phyloP scores from a whole-genome alignment of 2,797 vertebrate genomes.

The Morelia viridis region DNA sequence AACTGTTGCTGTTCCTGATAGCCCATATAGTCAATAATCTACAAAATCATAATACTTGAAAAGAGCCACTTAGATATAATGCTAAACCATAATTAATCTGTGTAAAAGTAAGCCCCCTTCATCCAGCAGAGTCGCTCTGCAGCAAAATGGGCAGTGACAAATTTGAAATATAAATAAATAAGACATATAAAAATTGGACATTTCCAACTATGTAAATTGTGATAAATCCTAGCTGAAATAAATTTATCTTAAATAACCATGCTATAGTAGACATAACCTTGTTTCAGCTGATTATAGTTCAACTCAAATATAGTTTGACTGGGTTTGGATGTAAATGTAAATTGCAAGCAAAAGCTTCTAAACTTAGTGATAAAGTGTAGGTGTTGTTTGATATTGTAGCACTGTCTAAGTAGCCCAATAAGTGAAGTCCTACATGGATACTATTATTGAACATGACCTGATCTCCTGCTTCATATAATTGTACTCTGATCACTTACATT shows the following conservation, averaged over 20 bases:
- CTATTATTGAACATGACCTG: no score
- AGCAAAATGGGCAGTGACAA: no score
- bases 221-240: neutral
- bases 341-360: neutral
- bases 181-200: neutral
- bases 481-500: neutral
- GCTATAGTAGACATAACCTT: neutral
- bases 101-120: neutral
- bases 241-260: neutral
- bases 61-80: neutral
- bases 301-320: neutral
- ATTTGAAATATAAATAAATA: no score
- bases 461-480: neutral
- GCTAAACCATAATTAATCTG: neutral
- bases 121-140: neutral
- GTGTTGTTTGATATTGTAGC: neutral
- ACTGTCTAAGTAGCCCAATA: neutral
- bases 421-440: neutral
- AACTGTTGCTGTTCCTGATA: neutral
- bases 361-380: neutral
- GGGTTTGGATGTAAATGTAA: neutral
- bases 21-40: neutral
- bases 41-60: neutral
- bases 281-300: neutral
- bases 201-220: neutral